Evolutionary conservation across 2,888 invertebrate genomes (phyloP), one percentile per base, ranked within the genome.

Genomic region (Drosophila rellima): DNA sequence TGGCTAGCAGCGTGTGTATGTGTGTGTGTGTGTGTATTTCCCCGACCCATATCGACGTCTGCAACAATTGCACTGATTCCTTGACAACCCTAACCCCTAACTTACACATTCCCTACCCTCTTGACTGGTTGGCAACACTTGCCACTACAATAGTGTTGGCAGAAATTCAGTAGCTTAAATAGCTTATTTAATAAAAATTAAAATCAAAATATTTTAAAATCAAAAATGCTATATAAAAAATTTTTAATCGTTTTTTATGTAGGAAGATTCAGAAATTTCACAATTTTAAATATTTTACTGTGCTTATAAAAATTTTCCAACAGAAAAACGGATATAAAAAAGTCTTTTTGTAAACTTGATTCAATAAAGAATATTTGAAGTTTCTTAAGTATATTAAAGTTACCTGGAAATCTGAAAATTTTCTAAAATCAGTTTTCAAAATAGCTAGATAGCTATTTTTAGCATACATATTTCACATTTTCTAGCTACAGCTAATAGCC

Each of bases 31-130:
- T 50, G 26, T 42, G 23, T 35, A 20, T 45, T 63, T 70, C 74
- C 73, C 88, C 88, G 82, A 88, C 85, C 82, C 82, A 84, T 71
- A 87, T 80, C 70, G 69, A 69, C 51, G 84, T 83, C 81, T 64
- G 87, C 87, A 83, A 82, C 87, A 88, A 84, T 89, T 87, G 84
- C 80, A 78, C 73, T 86, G 83, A 80, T 83, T 88, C 69, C 67
- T 60, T 45, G 40, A 57, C 50, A 51, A 37, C 11, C 4, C n/a
- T 39, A 7, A 10, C 31, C 18, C 18, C 18, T 23, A 13, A 3
- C 3, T n/a, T 7, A 11, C n/a, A n/a, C n/a, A n/a, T n/a, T 20
- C 13, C 7, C 13, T 20, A 3, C 7, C 23, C 47, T 20, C 13
- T 18, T n/a, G 26, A 17, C 45, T 50, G n/a, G 20, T 26, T n/a